A percentile compares a stretch with the other conserved stretches of the same genome.
Conservation (phyloP, 92 coral and sea anemone species). For the Scolanthus callimorphus region DNA sequence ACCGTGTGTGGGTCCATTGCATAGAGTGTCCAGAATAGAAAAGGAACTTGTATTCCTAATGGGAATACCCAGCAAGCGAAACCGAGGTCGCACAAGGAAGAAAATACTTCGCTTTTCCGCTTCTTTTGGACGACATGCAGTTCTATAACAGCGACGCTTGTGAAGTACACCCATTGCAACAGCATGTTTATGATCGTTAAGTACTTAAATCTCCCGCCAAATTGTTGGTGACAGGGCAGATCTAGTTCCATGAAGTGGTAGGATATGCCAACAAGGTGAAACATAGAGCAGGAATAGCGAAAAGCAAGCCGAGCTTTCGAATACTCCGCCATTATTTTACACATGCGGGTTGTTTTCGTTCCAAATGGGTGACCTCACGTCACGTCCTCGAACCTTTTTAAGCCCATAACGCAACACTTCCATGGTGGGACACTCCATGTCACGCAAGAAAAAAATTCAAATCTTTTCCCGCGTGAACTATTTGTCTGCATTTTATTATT, state of each 20-base stretch:
- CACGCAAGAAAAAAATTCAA: too few species aligned
- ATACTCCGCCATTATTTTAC: background rate
- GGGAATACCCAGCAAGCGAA: conserved; percentile 87
- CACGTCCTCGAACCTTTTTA: too few species aligned
- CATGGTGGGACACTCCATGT: too few species aligned
- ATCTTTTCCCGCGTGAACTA: too few species aligned
- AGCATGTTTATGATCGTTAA: conserved; percentile 86
- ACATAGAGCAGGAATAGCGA: conserved; percentile 69
- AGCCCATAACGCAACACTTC: too few species aligned
- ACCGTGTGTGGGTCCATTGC: conserved; percentile 71
- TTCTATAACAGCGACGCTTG: conserved; percentile 76
- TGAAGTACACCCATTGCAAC: conserved; percentile 75
- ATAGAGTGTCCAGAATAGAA: conserved; percentile 87
- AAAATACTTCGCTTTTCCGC: too few species aligned
- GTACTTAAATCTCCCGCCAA: conserved; percentile 92
- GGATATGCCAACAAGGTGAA: conserved; percentile 60
- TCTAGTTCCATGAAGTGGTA: conserved; percentile 68
- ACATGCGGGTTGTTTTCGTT: too few species aligned
- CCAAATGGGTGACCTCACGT: too few species aligned
- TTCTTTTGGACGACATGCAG: conserved; percentile 54
- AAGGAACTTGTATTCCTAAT: conserved; percentile 58
- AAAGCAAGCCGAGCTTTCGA: conserved; percentile 47
- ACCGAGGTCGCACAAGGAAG: too few species aligned
- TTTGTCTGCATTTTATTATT: too few species aligned
- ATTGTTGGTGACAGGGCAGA: conserved; percentile 55